Evolutionary conservation across 2,888 invertebrate species (phyloP), one percentile per base, ranked within the genome.

Genomic region (Stenichneumon culpator): DNA sequence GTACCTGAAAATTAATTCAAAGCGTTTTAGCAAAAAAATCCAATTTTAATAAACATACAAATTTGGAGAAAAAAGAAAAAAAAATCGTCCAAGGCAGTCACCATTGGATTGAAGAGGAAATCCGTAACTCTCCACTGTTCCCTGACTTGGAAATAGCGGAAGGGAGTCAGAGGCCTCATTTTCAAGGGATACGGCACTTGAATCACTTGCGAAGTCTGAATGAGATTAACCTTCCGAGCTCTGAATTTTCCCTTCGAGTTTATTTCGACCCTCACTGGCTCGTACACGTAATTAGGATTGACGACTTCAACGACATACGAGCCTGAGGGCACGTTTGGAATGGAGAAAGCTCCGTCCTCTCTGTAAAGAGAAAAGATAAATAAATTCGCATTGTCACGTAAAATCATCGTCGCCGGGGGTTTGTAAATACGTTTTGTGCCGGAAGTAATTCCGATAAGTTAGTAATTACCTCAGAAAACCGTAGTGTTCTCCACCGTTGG

Each of bases 101-200:
- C 98, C 99, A 99, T 99, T 2, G 99, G 99, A 94, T 98, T 99
- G 94, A 99, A 97, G 47, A 99, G 94, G 94, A 99, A 98, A 95
- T 99, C 99, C 0, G 99, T 99, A 14, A 99, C 95, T 92, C 99
- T 96, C 99, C 99, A 99, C 92, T 99, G 99, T 93, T 99, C 99
- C 67, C 99, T 95, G 22, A 97, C 95, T 95, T 99, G 98, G 95
- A 99, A 99, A 94, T 98, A 98, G 89, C 97, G 96, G 89, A 97
- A 97, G 89, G 96, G 97, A 16, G 97, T 97, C 25, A 97, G 92
- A 0, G 98, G 96, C 92, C 98, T 97, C 95, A 99, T 95, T 93
- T 97, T 96, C 68, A 99, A 95, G 1, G 99, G 99, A 94, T 99
- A 99, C 0, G 98, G 97, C 79, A 99, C 96, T 94, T 98, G 98